Percentiles rank a stretch among this genome's conserved stretches.
phyloP scores from a whole-genome alignment of 2,113 vertebrate species.

The Apaloderma vittatum region DNA sequence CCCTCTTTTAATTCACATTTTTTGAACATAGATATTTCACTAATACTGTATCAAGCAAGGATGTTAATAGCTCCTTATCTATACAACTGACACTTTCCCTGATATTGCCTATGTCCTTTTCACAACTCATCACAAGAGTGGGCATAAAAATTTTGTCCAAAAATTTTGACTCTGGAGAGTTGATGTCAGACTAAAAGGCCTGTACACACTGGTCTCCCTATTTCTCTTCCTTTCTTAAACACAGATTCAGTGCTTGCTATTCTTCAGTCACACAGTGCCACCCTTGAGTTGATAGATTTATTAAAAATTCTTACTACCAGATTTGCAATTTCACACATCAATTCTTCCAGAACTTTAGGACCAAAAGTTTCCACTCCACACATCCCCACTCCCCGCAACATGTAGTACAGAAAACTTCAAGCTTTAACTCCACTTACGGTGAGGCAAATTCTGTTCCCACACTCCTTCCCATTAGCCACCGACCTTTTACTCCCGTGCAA shows the following conservation, averaged over 20 bases:
- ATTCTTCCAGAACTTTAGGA: slow-evolving; percentile 66
- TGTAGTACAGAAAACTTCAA: not conserved
- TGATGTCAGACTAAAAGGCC: not conserved
- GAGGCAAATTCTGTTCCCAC: not conserved
- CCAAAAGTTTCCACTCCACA: slow-evolving; percentile 45
- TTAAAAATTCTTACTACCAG: slow-evolving; percentile 70
- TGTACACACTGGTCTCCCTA: not conserved
- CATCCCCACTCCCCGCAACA: not conserved
- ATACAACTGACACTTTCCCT: not conserved
- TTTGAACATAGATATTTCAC: not conserved
- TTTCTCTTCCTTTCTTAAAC: slow-evolving; percentile 15
- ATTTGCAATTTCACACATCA: slow-evolving; percentile 76
- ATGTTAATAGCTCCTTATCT: not conserved
- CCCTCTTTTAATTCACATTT: not conserved
- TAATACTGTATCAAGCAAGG: not conserved
- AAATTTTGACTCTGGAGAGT: not conserved
- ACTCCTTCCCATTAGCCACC: not conserved
- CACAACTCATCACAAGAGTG: not conserved
- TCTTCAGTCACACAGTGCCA: slow-evolving; percentile 69
- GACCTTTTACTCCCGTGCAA: not conserved
- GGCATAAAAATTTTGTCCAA: not conserved
- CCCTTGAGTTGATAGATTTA: slow-evolving; percentile 71
- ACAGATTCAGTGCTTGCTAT: slow-evolving; percentile 30
- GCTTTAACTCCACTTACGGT: not conserved
- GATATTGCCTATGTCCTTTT: not conserved